A percentile compares a stretch with the other conserved stretches of the same genome.
Conservation (phyloP, 2,113 vertebrate species). For the Butastur rufipennis region DNA sequence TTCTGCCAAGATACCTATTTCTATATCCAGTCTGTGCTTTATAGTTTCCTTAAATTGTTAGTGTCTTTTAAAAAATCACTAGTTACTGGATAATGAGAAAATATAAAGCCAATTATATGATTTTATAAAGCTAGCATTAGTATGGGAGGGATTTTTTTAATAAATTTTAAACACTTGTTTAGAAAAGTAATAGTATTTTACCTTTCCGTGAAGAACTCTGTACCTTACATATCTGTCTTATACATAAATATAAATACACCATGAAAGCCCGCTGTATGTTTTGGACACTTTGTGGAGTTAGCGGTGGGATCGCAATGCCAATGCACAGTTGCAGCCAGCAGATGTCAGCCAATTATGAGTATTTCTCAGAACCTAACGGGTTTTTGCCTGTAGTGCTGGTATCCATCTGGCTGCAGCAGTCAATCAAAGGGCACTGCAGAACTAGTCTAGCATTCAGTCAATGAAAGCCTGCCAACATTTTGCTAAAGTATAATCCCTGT, state of each 20-base stretch:
- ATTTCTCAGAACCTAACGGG: neutral
- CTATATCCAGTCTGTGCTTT: conserved; percentile 13
- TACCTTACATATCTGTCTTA: neutral
- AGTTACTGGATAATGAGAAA: conserved; percentile 43
- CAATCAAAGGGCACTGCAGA: neutral
- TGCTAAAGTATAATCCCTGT: neutral
- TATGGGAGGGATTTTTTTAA: neutral
- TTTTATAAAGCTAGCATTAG: conserved; percentile 18
- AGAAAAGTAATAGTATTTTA: neutral
- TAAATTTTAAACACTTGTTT: conserved; percentile 5
- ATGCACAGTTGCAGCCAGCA: conserved; percentile 2
- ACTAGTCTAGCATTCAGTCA: neutral
- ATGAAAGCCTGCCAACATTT: neutral
- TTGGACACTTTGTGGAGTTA: neutral
- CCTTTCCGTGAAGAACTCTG: neutral
- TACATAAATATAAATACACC: neutral
- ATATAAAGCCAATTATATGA: conserved; percentile 49
- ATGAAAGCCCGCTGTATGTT: neutral
- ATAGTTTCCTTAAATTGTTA: conserved; percentile 45
- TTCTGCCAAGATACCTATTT: conserved; percentile 26
- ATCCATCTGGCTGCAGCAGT: neutral
- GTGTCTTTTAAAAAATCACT: conserved; percentile 22
- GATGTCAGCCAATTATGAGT: conserved; percentile 31
- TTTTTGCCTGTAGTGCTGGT: neutral
- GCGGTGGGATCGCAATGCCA: neutral